A percentile compares a stretch with the other conserved stretches of the same genome.
Evolutionary conservation across 2,797 vertebrate genomes (phyloP).

Genomic region (Acanthurus tractus): DNA sequence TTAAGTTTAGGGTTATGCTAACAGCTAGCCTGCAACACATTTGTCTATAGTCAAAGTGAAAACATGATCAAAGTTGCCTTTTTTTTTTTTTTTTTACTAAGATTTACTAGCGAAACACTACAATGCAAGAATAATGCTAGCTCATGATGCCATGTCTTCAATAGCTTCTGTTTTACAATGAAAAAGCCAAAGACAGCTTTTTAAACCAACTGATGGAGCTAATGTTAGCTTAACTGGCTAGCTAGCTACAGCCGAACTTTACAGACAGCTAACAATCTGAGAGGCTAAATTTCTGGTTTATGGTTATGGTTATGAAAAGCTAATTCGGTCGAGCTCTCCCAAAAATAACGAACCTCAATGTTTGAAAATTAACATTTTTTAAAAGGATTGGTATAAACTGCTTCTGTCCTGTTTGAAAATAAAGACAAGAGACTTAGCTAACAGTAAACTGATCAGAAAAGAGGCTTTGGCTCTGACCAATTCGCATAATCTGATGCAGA

Average conservation of each 20-base stretch:
- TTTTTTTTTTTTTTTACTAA: no score
- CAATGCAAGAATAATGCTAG: neutral
- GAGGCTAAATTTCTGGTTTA: neutral
- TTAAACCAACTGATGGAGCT: neutral
- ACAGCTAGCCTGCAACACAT: neutral
- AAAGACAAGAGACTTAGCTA: neutral
- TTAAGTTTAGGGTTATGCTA: neutral
- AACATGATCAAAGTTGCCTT: neutral
- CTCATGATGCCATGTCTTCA: no score
- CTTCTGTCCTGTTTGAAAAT: neutral
- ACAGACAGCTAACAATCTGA: neutral
- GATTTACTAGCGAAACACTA: neutral
- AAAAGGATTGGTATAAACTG: neutral
- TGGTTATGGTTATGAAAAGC: no score
- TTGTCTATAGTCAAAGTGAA: neutral
- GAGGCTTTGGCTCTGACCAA: constrained; percentile 1
- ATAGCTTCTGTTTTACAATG: neutral
- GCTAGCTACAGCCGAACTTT: neutral
- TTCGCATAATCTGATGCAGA: constrained; percentile 11
- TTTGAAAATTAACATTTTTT: no score
- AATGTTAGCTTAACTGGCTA: neutral
- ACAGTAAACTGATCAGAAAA: neutral
- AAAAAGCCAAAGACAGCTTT: neutral
- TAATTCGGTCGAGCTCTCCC: no score
- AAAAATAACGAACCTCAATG: no score